phyloP scores from a whole-genome alignment of 2,113 vertebrate genomes.

The Riparia riparia region DNA sequence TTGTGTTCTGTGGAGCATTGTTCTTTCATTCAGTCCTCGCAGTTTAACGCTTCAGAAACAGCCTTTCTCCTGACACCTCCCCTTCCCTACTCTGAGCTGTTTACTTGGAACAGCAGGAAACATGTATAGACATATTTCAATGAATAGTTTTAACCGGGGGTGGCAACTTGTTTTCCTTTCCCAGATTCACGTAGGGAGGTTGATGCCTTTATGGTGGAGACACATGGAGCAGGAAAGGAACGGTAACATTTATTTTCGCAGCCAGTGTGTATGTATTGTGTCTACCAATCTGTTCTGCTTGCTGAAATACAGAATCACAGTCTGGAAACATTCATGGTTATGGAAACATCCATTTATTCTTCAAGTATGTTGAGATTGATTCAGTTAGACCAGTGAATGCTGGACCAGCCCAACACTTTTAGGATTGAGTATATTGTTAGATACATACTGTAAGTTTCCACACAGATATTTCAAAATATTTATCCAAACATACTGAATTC shows the following conservation, averaged over 20 bases:
- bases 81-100: background rate
- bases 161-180: background rate
- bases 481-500: background rate
- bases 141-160: background rate
- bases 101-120: background rate
- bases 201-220: background rate
- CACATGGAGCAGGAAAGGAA: background rate
- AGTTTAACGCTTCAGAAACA: constrained; percentile 28
- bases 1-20: constrained; percentile 68
- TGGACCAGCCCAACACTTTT: background rate
- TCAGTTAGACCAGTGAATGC: background rate
- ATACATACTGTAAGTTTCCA: background rate
- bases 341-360: background rate
- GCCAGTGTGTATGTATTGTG: background rate
- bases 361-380: background rate
- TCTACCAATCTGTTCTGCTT: background rate
- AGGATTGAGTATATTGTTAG: background rate
- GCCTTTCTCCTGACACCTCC: background rate
- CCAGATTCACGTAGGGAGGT: fast-evolving
- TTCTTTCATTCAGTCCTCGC: constrained; percentile 16
- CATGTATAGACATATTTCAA: background rate
- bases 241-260: background rate
- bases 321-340: background rate
- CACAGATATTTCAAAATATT: background rate
- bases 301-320: background rate